A percentile compares a stretch with the other conserved stretches of the same genome.
phyloP scores from a whole-genome alignment of 2,888 invertebrate species.

The Capitulum mitella region DNA sequence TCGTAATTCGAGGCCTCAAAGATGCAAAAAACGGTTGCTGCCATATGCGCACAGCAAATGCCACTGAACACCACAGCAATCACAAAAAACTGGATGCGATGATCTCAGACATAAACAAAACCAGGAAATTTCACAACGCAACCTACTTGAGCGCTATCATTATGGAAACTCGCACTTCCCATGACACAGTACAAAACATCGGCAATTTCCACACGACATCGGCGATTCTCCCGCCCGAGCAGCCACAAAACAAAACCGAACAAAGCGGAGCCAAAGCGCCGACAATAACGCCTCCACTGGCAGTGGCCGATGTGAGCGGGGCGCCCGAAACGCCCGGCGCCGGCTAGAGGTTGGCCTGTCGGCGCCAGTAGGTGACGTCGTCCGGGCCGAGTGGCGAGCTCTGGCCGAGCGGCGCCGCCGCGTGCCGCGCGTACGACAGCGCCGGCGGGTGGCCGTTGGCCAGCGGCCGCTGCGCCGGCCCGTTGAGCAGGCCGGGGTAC shows the following conservation, averaged over 20 bases:
- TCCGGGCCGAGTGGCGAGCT: not conserved
- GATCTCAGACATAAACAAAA: too few species aligned
- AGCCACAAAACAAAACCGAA: not conserved
- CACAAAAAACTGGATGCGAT: too few species aligned
- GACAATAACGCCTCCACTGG: not conserved
- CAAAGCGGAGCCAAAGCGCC: not conserved
- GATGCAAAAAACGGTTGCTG: too few species aligned
- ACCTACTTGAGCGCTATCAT: not conserved
- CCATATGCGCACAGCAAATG: not conserved
- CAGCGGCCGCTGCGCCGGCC: not conserved
- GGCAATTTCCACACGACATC: too few species aligned
- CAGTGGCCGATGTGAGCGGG: not conserved
- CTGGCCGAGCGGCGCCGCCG: slow-evolving; percentile 1
- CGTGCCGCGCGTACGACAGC: not conserved
- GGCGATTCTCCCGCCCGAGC: too few species aligned
- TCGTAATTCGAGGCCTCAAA: too few species aligned
- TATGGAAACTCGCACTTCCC: too few species aligned
- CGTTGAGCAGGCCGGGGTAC: not conserved
- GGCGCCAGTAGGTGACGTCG: not conserved
- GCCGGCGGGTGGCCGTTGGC: not conserved
- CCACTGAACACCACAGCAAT: not conserved
- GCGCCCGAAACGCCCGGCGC: not conserved
- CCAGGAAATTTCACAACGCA: too few species aligned
- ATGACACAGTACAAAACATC: too few species aligned
- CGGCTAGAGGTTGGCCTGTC: not conserved